Evolutionary conservation across 2,113 vertebrate genomes (phyloP).

Genomic region (Neogale vison): DNA sequence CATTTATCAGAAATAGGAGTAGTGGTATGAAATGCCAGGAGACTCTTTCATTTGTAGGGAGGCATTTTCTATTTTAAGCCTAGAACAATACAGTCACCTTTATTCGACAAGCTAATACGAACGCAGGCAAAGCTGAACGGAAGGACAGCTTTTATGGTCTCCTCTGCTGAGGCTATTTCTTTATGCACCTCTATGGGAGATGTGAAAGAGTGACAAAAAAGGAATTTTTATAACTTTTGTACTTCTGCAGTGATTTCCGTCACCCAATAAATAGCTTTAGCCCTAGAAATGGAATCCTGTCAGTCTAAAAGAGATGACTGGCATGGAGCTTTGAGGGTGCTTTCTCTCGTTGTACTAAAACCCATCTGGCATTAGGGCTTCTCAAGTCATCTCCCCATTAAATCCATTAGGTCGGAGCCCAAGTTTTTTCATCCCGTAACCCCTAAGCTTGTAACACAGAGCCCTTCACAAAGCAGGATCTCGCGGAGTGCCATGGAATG

Average conservation of each 20-base stretch:
- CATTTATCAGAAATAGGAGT: slow-evolving; percentile 73
- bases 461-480: not conserved
- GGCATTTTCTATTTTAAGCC: slow-evolving; percentile 74
- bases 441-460: not conserved
- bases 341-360: not conserved
- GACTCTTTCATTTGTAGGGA: slow-evolving; percentile 73
- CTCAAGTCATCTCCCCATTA: slow-evolving; percentile 2
- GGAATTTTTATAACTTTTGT: not conserved
- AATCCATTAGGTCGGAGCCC: not conserved
- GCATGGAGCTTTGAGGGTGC: not conserved
- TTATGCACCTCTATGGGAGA: not conserved
- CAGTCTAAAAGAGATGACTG: not conserved
- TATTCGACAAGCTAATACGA: slow-evolving; percentile 39
- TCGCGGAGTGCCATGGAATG: not conserved
- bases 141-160: slow-evolving; percentile 10
- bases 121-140: not conserved
- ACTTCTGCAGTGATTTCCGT: slow-evolving; percentile 20
- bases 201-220: slow-evolving; percentile 47
- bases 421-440: not conserved
- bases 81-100: slow-evolving; percentile 72
- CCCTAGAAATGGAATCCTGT: slow-evolving; percentile 26
- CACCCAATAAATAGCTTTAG: slow-evolving; percentile 18
- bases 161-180: not conserved
- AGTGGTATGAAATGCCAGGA: slow-evolving; percentile 68
- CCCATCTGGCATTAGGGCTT: not conserved